Evolutionary conservation across 1,140 invertebrate species (phyloP), one percentile per base, ranked within the genome.

Genomic region (Calephelis nemesis): DNA sequence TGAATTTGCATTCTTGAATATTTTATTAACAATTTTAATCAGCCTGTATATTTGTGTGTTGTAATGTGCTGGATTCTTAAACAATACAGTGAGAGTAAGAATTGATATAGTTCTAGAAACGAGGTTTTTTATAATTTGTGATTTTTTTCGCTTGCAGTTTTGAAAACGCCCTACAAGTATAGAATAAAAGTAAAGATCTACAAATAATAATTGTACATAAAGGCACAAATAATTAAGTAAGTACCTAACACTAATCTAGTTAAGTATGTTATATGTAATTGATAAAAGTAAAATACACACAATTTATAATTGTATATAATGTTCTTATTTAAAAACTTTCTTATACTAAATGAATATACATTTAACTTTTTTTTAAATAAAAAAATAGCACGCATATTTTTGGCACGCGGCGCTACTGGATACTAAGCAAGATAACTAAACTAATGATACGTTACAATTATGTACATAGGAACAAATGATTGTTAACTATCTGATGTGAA

Each of bases 381-480:
- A 58, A 58, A 58, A 58, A 65, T 68, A 62, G 68, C 63, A 67
- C 63, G 69, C 68, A 75, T 75, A 12, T 79, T 83, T 88, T 90
- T 88, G 87, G 85, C 87, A 87, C 84, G 70, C 82, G 84, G 85
- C 83, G 78, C 74, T 54, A 65, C 64, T 67, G 52, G 48, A 50
- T 73, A 70, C 70, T 75, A 76, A 68, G 74, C 69, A 69, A 42
- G 19, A 47, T 11, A 40, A 52, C 64, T 54, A 58, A 54, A 66
- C 50, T 71, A 63, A 42, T 72, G 74, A 76, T 73, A 78, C 71
- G 76, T 74, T 45, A 45, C 8, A 78, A 78, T 63, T 89, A 87
- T 87, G 72, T 90, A 90, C 85, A 90, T 90, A 90, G 85, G 87
- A 90, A 90, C 87, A 81, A 83, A 71, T 71, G 75, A 62, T 58